Percentiles rank a stretch among this genome's conserved stretches.
Conservation (phyloP, 2,113 vertebrate genomes). For the Mastomys natalensis region DNA sequence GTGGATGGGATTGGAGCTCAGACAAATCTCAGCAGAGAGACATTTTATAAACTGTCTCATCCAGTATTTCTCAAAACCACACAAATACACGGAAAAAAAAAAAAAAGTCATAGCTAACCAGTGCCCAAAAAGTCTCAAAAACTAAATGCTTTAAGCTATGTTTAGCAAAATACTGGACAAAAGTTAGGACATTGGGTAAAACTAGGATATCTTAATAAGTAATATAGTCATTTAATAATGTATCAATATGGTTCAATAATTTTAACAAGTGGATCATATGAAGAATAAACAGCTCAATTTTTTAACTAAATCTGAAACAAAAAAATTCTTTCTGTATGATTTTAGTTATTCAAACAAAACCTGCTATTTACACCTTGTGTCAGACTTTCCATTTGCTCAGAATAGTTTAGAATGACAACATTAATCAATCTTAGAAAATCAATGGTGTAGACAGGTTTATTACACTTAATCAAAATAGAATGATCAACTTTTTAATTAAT, state of each 20-base stretch:
- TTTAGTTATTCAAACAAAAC: constrained; percentile 40
- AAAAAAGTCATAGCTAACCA: background rate
- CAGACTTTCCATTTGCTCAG: background rate
- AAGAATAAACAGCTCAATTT: background rate
- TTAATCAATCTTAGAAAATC: constrained; percentile 13
- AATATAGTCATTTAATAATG: background rate
- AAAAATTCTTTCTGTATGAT: background rate
- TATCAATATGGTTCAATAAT: constrained; percentile 7
- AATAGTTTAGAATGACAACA: background rate
- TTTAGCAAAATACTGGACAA: background rate
- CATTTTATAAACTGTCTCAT: background rate
- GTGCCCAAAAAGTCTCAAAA: background rate
- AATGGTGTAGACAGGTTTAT: constrained; percentile 43
- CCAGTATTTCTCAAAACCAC: background rate
- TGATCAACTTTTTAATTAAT: constrained; percentile 50
- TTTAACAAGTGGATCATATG: background rate
- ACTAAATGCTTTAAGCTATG: background rate
- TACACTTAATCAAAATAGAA: constrained; percentile 56
- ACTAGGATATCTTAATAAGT: constrained; percentile 16
- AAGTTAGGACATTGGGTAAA: background rate
- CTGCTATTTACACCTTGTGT: background rate
- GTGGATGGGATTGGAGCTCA: background rate
- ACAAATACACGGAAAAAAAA: background rate
- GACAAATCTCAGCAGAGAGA: background rate
- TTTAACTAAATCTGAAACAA: constrained; percentile 28